These are phyloP conservation scores for Caiman crocodilus DNA, from an alignment of 2,797 vertebrate species.

Conservation along the genomic window DNA sequence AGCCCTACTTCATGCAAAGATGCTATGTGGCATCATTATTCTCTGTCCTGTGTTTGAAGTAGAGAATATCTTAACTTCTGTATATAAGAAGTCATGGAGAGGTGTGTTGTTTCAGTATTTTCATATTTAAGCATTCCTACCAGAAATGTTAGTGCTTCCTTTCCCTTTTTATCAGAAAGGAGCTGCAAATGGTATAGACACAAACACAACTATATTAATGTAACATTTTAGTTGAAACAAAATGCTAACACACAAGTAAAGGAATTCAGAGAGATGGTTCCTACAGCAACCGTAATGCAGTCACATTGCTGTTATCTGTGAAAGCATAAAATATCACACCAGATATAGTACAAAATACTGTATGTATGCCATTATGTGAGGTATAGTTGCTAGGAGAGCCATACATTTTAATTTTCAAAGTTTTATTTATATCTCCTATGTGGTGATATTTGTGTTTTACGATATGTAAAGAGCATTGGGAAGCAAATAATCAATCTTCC, in stretches of 20 bases:
- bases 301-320: constrained; percentile 10
- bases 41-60: not conserved
- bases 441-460: constrained; percentile 17
- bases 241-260: constrained; percentile 49
- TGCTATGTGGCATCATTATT: not conserved
- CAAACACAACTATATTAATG: constrained; percentile 58
- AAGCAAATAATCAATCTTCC: not conserved
- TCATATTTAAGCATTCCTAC: not conserved
- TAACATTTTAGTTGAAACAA: constrained; percentile 63
- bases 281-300: constrained; percentile 79
- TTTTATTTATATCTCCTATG: not conserved
- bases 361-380: constrained; percentile 34
- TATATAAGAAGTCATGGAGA: not conserved
- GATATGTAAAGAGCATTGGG: not conserved
- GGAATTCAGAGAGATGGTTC: constrained; percentile 75
- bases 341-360: constrained; percentile 17
- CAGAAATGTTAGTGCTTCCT: not conserved
- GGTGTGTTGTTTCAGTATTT: not conserved
- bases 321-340: constrained; percentile 55
- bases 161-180: not conserved
- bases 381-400: constrained; percentile 58
- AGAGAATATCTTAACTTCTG: not conserved
- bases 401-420: constrained; percentile 52
- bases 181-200: not conserved
- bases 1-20: not conserved